Conservation (phyloP, 2,888 invertebrate genomes). For the Zelleria hepariella region DNA sequence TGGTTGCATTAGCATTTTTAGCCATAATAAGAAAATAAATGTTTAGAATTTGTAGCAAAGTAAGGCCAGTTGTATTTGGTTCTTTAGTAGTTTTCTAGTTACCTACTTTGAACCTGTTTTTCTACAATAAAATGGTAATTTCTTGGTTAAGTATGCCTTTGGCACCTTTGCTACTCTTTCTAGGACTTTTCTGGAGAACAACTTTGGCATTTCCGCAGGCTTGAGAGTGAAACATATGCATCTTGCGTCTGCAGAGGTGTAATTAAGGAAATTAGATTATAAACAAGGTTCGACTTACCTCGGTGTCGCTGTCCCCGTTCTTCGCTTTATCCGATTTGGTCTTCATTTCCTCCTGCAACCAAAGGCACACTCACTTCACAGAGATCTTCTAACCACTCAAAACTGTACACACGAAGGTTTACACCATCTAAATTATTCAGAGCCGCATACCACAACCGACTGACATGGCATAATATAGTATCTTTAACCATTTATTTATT, state of each 20-base stretch:
- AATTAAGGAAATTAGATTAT: slow-evolving; percentile 19
- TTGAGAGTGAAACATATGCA: too few relatives aligned
- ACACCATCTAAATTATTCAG: slow-evolving; percentile 54
- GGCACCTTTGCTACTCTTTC: background rate
- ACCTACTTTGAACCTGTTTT: background rate
- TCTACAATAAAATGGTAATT: background rate
- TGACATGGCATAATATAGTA: slow-evolving; percentile 54
- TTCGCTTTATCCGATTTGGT: slow-evolving; percentile 72
- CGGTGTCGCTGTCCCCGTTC: slow-evolving; percentile 67
- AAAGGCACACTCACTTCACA: slow-evolving; percentile 54
- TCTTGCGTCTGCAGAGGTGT: background rate
- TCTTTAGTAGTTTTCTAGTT: too few relatives aligned
- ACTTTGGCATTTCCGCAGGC: background rate
- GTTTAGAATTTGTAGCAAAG: too few relatives aligned
- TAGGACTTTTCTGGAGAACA: background rate
- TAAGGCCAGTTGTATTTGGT: too few relatives aligned
- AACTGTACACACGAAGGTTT: slow-evolving; percentile 27
- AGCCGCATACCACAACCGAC: slow-evolving; percentile 55
- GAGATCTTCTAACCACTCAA: slow-evolving; percentile 40
- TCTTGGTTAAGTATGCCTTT: background rate
- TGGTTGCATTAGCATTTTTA: too few relatives aligned
- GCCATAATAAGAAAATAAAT: too few relatives aligned
- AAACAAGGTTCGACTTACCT: slow-evolving; percentile 67
- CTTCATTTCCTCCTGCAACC: slow-evolving; percentile 71
- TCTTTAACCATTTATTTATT: slow-evolving; percentile 10